These are phyloP conservation scores for Varanus komodoensis DNA, from an alignment of 2,113 vertebrate genomes.

Conservation along the genomic window DNA sequence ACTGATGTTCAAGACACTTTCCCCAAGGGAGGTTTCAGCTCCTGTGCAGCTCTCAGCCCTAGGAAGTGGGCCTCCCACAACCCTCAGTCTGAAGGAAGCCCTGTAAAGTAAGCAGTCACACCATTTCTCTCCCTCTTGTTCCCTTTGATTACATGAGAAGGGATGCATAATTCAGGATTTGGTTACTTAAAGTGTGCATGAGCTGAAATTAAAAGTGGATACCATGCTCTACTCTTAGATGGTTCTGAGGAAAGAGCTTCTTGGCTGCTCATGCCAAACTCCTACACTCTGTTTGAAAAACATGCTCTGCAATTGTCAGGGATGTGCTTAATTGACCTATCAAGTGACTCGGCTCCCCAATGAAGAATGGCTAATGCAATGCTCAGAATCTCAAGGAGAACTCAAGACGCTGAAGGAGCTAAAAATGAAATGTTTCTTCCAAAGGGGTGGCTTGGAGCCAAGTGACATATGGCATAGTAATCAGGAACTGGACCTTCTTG, in stretches of 20 bases:
- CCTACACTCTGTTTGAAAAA: constrained; percentile 52
- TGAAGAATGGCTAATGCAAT: constrained; percentile 47
- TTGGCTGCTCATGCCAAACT: constrained; percentile 19
- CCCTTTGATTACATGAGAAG: too few relatives aligned
- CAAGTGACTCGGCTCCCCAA: constrained; percentile 53
- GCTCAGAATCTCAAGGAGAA: constrained; percentile 69
- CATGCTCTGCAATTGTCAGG: constrained; percentile 36
- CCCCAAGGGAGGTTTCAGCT: too few relatives aligned
- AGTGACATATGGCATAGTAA: neutral
- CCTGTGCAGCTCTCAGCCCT: too few relatives aligned
- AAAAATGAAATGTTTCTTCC: constrained; percentile 55
- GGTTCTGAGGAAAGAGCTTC: constrained; percentile 37
- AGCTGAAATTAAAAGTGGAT: neutral
- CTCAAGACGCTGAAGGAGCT: constrained; percentile 61
- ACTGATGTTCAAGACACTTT: too few relatives aligned
- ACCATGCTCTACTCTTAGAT: constrained; percentile 14
- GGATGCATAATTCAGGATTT: neutral
- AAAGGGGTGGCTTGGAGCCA: constrained; percentile 28
- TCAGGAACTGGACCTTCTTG: neutral
- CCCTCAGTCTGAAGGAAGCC: too few relatives aligned
- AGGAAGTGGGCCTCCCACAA: too few relatives aligned
- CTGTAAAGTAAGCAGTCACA: too few relatives aligned
- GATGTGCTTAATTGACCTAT: constrained; percentile 67
- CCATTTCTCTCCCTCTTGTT: too few relatives aligned
- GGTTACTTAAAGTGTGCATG: neutral